phyloP scores from a whole-genome alignment of 2,888 invertebrate genomes.

The Tineola bisselliella region DNA sequence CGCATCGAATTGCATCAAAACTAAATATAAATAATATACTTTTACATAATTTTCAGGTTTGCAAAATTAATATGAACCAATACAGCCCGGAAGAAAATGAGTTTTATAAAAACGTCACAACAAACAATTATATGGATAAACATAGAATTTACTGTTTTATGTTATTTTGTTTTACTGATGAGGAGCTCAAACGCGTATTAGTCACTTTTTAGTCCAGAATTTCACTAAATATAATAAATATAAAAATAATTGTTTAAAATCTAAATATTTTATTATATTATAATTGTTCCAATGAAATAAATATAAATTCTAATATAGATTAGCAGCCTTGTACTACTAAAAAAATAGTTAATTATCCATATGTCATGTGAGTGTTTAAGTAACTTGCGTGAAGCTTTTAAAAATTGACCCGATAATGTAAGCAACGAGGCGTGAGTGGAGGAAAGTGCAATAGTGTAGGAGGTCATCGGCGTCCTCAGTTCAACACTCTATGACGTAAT shows the following conservation, averaged over 20 bases:
- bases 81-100: conserved; percentile 43
- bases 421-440: conserved; percentile 20
- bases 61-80: conserved; percentile 38
- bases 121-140: conserved; percentile 37
- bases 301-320: not conserved
- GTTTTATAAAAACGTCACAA: conserved; percentile 31
- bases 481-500: conserved; percentile 48
- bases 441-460: conserved; percentile 29
- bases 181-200: conserved; percentile 48
- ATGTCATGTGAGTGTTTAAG: conserved; percentile 4
- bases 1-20: too few species aligned
- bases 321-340: conserved; percentile 18
- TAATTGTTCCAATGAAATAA: too few species aligned
- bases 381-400: conserved; percentile 9
- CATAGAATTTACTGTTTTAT: conserved; percentile 51
- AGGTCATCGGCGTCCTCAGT: conserved; percentile 41
- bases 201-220: conserved; percentile 30
- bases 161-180: conserved; percentile 52
- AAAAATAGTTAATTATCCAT: conserved; percentile 16
- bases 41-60: conserved; percentile 28
- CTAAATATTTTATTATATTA: not conserved
- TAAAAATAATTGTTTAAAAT: not conserved
- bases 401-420: conserved; percentile 37
- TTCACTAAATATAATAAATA: too few species aligned
- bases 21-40: not conserved